Base-by-base conservation (phyloP, 2,888 invertebrate genomes). In the Cylindroiulus punctatus region DNA sequence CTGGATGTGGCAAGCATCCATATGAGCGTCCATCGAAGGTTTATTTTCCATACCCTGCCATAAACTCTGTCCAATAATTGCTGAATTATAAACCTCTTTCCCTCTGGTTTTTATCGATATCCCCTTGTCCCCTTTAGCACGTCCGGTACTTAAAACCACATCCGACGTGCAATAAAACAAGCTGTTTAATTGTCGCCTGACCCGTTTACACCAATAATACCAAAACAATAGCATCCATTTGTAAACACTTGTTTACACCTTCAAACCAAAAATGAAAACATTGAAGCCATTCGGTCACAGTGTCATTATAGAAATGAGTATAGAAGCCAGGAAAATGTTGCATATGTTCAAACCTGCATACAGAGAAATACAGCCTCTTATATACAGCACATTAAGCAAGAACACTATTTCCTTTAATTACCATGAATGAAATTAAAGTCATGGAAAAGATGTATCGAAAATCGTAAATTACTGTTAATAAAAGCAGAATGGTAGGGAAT, bases 171-270 rank as follows among this genome's bases (percentile, higher is more conserved):
- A 65, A 65, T 65, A 65, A 65, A 65, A 52, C 22, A 26, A 65
- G 26, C 65, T 0, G 52, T 52, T 65, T 65, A 65, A 65, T 65
- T 65, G 65, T 26, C 65, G 65, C 26, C 65, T 65, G 65, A 65
- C 65, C 65, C 26, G 65, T 65, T 65, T 65, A 65, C 65, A 65
- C 65, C 65, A 26, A 65, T 65, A 65, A 65, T 26, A 65, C n/a
- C 65, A 12, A 65, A 26, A 65, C 26, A 22, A 26, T 65, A 1
- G 65, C 26, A 12, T 26, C 26, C 65, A 26, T 65, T 65, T 65
- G 65, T 65, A 65, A 65, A 65, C 65, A 65, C 65, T 65, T 65
- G 65, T 65, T 65, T 65, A 65, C 65, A 65, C 65, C 65, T 65
- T 26, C 65, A 26, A 14, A 65, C 26, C 65, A 26, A 26, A 26